Evolutionary conservation across 2,888 invertebrate genomes (phyloP), one percentile per base, ranked within the genome.

Genomic region (Nemurella pictetii): DNA sequence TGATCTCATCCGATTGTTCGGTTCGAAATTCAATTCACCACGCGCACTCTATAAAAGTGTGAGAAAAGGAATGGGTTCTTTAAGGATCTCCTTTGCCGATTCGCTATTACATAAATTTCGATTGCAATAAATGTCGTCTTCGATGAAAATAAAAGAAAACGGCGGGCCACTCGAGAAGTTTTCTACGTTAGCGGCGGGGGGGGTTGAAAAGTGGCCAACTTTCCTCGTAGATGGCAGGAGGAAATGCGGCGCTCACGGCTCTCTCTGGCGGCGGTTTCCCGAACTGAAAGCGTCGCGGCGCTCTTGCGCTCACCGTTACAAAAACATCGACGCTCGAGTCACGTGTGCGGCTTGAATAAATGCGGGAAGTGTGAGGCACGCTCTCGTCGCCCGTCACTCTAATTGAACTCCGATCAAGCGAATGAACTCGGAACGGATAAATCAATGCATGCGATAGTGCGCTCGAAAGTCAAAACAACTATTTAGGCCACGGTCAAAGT

Each of bases 231-330:
- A 78, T 78, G 78, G 78, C 78, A 29, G 78, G n/a, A 26, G 2
- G n/a, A 28, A n/a, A 28, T 15, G 5, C 78, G n/a, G 30, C 30
- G 78, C 28, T 30, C 29, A 26, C 27, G 28, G n/a, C 80, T 20
- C 36, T 20, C 20, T 82, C 82, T 82, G 26, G 9, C 82, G 82
- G 20, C 26, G 27, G 7, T 9, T 12, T 27, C 27, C 26, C 29
- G 82, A 82, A 82, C 82, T 82, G 15, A 72, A 4, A 72, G 82
- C 82, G 82, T 20, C 80, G 32, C 80, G 80, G 32, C 80, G 80
- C 80, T 20, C n/a, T 5, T 80, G 20, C n/a, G n/a, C 80, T 32
- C 5, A 4, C 32, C n/a, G n/a, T 82, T 28, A 12, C 4, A 27
- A 82, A 82, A 55, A 82, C 82, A 29, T 72, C 82, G 27, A 3